Evolutionary conservation across 2,113 vertebrate genomes (phyloP).

Genomic region (Nesogale talazaci): DNA sequence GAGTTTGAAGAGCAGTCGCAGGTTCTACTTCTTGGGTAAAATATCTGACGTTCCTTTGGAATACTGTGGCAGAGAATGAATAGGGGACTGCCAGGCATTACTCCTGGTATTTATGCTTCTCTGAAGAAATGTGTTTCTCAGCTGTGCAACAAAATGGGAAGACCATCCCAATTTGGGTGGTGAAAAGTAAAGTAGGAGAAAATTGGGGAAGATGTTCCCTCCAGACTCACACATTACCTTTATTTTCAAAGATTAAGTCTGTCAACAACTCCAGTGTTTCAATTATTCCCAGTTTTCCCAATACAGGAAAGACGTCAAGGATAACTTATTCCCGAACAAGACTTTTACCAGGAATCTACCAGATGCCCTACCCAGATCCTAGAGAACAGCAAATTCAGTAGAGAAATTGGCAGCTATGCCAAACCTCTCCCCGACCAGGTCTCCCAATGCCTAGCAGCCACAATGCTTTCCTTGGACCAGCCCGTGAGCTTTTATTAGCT

Average conservation of each 20-base stretch:
- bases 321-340: conserved; percentile 55
- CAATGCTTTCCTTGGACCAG: conserved; percentile 85
- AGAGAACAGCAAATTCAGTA: conserved; percentile 67
- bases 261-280: conserved; percentile 21
- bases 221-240: neutral
- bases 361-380: conserved; percentile 60
- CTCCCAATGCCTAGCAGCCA: conserved; percentile 74
- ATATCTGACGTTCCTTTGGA: neutral
- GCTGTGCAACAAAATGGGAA: neutral
- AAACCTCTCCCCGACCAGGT: conserved; percentile 70
- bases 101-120: conserved; percentile 10
- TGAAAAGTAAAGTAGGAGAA: neutral
- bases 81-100: neutral
- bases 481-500: conserved; percentile 84
- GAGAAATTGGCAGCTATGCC: conserved; percentile 72
- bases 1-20: neutral
- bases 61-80: neutral
- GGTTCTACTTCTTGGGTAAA: neutral
- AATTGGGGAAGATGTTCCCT: neutral
- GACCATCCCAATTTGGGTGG: neutral
- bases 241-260: conserved; percentile 27
- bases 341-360: conserved; percentile 46
- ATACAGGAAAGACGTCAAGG: conserved; percentile 23
- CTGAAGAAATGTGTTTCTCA: conserved; percentile 17
- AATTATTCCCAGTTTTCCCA: conserved; percentile 39